Conservation (phyloP, 2,113 vertebrate species). For the Acrocephalus arundinaceus region DNA sequence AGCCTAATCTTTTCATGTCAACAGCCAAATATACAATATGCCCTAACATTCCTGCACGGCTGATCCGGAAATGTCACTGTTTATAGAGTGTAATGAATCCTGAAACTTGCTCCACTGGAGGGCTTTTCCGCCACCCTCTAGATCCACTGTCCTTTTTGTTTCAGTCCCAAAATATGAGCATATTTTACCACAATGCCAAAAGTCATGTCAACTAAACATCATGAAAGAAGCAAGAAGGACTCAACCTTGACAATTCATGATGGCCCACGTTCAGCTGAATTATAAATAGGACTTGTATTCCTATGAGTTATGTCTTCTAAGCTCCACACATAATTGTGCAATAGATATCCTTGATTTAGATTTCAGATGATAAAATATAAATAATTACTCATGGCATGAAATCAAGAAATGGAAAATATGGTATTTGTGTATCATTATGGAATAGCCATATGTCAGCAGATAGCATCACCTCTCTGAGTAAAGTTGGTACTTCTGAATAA, state of each 20-base stretch:
- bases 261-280: background rate
- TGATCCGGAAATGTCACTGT: conserved; percentile 10
- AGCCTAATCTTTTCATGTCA: conserved; percentile 7
- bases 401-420: background rate
- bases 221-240: background rate
- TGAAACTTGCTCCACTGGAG: conserved; percentile 25
- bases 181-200: conserved; percentile 34
- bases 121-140: background rate
- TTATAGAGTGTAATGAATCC: conserved; percentile 28
- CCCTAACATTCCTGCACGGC: background rate
- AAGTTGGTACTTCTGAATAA: background rate
- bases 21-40: background rate
- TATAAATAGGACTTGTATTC: background rate
- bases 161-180: background rate
- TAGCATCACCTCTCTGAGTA: background rate
- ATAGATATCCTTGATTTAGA: background rate
- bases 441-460: background rate
- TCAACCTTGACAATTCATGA: conserved; percentile 31
- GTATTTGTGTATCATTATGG: background rate
- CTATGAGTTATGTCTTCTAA: background rate
- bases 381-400: background rate
- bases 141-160: conserved; percentile 4
- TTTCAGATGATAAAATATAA: background rate
- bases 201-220: conserved; percentile 1
- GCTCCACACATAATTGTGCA: background rate